A percentile compares a stretch with the other conserved stretches of the same genome.
Evolutionary conservation across 2,888 invertebrate genomes (phyloP).

Genomic region (Drosophila rellima): DNA sequence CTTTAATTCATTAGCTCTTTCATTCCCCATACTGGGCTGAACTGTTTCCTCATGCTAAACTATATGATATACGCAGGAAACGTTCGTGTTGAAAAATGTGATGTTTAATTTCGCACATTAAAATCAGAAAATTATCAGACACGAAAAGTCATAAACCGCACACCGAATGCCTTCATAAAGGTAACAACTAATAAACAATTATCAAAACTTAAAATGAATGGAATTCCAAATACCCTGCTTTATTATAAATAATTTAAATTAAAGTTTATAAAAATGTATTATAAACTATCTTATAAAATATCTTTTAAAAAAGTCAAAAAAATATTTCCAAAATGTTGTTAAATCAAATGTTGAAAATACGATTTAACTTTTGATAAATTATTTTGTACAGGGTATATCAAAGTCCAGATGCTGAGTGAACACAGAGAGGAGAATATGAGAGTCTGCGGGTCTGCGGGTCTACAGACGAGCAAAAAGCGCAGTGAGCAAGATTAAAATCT

Average conservation of each 20-base stretch:
- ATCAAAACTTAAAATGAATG: rapidly evolving
- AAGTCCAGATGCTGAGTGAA: not conserved
- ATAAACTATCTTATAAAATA: not conserved
- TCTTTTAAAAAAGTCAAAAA: not conserved
- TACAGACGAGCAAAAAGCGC: constrained; percentile 29
- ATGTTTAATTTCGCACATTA: constrained; percentile 85
- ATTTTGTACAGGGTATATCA: constrained; percentile 7
- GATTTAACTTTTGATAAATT: not conserved
- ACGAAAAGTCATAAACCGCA: constrained; percentile 83
- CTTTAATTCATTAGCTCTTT: not conserved
- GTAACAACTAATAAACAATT: constrained; percentile 17
- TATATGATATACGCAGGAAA: constrained; percentile 59
- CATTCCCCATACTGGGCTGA: not conserved
- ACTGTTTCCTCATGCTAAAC: constrained; percentile 42
- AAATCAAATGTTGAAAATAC: no score
- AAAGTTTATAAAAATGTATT: no score
- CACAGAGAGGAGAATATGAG: not conserved
- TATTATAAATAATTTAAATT: not conserved
- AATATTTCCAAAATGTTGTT: not conserved
- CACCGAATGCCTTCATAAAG: constrained; percentile 70
- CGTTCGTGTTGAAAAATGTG: constrained; percentile 85
- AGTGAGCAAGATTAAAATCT: constrained; percentile 79
- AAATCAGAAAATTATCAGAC: constrained; percentile 84
- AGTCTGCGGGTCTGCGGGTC: constrained; percentile 14
- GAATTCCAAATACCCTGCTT: constrained; percentile 22